Conservation (phyloP, 2,797 vertebrate genomes). For the Melanotaenia trifasciata region DNA sequence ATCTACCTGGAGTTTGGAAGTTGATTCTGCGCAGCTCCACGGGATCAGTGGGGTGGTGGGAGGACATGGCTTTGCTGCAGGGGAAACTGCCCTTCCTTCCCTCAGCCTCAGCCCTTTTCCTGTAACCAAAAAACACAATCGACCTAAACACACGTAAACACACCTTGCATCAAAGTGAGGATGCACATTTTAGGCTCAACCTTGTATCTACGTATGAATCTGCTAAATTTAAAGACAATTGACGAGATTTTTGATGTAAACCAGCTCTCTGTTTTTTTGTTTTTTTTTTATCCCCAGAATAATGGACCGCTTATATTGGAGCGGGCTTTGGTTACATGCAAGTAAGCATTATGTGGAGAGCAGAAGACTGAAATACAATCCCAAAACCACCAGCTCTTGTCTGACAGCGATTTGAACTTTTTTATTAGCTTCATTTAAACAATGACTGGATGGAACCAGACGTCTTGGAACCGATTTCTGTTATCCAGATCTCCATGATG, state of each 20-base stretch:
- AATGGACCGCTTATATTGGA: background rate
- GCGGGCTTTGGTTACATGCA: background rate
- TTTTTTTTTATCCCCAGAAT: background rate
- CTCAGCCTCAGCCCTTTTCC: conserved; percentile 96
- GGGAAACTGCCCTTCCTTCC: conserved; percentile 97
- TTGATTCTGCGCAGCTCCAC: conserved; percentile 98
- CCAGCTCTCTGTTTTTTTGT: background rate
- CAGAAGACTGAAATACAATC: background rate
- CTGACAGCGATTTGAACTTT: background rate
- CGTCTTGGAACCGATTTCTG: background rate
- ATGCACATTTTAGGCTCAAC: background rate
- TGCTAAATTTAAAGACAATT: background rate
- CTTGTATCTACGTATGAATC: background rate
- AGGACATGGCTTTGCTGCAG: conserved; percentile 96
- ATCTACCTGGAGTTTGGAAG: conserved; percentile 97
- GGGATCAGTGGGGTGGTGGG: conserved; percentile 96
- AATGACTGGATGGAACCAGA: background rate
- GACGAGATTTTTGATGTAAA: background rate
- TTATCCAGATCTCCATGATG: background rate
- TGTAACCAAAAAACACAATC: conserved; percentile 60
- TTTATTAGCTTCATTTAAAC: background rate
- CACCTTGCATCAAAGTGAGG: conserved; percentile 8
- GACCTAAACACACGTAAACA: conserved; percentile 12
- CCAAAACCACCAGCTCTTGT: conserved; percentile 3
- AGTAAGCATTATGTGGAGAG: conserved; percentile 6